These are phyloP conservation scores for Syngnathus scovelli DNA, from an alignment of 2,113 vertebrate genomes.

Conservation along the genomic window DNA sequence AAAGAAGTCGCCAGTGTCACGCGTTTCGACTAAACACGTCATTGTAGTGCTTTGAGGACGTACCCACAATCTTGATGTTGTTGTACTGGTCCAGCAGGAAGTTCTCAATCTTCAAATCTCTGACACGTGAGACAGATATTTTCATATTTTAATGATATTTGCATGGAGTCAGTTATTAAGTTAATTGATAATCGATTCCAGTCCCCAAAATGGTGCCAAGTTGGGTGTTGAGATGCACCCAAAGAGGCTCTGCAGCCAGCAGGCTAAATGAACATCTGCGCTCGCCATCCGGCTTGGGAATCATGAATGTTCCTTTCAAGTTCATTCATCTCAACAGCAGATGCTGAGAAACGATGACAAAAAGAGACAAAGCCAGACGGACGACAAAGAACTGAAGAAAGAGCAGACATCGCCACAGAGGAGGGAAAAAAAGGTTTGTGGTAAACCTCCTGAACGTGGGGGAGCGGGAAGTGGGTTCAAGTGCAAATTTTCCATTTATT, in stretches of 20 bases:
- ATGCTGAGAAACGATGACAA: conserved; percentile 30
- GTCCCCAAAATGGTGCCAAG: neutral
- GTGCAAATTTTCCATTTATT: conserved; percentile 61
- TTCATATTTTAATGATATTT: too few relatives aligned
- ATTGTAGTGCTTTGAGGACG: conserved; percentile 2
- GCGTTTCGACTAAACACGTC: neutral
- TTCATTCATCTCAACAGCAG: conserved; percentile 56
- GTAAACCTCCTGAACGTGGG: conserved; percentile 56
- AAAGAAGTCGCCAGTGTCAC: neutral
- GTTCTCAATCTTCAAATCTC: conserved; percentile 84
- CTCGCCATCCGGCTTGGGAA: conserved; percentile 46
- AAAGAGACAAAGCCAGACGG: conserved; percentile 27
- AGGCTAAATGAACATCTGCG: conserved; percentile 57
- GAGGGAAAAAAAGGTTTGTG: conserved; percentile 40
- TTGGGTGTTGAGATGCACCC: neutral
- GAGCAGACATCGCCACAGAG: conserved; percentile 45
- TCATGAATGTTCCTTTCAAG: conserved; percentile 48
- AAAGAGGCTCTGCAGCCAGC: conserved; percentile 27
- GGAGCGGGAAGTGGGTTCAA: conserved; percentile 52
- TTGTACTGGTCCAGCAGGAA: conserved; percentile 82
- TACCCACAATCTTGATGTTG: conserved; percentile 85
- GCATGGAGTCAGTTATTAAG: too few relatives aligned
- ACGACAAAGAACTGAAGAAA: conserved; percentile 19
- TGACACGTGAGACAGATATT: conserved; percentile 40
- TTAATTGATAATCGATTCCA: too few relatives aligned